These are phyloP conservation scores for Alosa alosa DNA, from an alignment of 2,113 vertebrate genomes.

Conservation along the genomic window DNA sequence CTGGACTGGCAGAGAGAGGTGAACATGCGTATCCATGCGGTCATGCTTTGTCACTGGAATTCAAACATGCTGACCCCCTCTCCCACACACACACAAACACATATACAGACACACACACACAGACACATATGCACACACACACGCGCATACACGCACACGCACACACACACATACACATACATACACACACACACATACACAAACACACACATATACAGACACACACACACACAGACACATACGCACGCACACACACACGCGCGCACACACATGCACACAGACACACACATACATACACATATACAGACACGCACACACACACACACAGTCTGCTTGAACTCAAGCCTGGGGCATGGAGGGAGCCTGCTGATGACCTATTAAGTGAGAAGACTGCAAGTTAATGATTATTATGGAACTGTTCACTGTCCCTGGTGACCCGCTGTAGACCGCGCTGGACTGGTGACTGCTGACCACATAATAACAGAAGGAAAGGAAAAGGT, in stretches of 20 bases:
- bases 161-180: neutral
- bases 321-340: neutral
- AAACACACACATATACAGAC: neutral
- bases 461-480: neutral
- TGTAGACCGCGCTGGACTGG: neutral
- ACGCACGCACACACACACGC: neutral
- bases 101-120: neutral
- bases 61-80: neutral
- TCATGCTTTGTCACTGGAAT: constrained; percentile 2
- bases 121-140: no score
- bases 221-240: neutral
- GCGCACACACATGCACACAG: neutral
- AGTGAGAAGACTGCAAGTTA: neutral
- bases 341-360: neutral
- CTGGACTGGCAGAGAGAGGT: neutral
- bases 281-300: neutral
- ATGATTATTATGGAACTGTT: constrained; percentile 19
- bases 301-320: no score
- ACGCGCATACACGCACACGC: no score
- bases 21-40: no score
- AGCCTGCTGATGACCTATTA: neutral
- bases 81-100: neutral
- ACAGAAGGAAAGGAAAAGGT: neutral
- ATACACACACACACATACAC: no score
- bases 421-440: neutral